phyloP scores from a whole-genome alignment of 2,888 invertebrate species.

The Eueremaeus valkanovi region DNA sequence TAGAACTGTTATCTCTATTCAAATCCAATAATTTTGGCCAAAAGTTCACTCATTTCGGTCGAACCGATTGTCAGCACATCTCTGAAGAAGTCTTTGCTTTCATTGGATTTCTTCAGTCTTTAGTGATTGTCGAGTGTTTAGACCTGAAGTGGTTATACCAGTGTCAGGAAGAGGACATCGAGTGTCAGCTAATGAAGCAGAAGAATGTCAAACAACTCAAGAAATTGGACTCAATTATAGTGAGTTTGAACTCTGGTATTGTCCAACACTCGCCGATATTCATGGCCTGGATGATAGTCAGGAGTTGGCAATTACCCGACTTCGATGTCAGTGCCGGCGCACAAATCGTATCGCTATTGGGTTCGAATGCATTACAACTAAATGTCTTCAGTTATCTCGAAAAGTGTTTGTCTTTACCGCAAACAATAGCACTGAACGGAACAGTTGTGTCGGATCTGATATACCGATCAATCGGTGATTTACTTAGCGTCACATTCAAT shows the following conservation, averaged over 20 bases:
- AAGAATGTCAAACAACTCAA: conserved; percentile 40
- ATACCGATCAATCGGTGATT: conserved; percentile 29
- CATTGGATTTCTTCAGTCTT: conserved; percentile 48
- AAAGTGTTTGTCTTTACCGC: conserved; percentile 47
- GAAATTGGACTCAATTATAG: conserved; percentile 47
- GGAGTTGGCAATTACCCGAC: conserved; percentile 47
- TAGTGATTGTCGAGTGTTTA: conserved; percentile 51
- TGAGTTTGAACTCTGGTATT: conserved; percentile 47
- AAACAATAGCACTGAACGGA: conserved; percentile 22
- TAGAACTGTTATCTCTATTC: conserved; percentile 50
- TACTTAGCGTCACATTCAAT: conserved; percentile 23
- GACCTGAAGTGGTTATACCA: conserved; percentile 50
- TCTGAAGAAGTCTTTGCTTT: conserved; percentile 27
- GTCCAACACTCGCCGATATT: conserved; percentile 51
- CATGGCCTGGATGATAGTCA: conserved; percentile 52
- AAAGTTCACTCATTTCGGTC: background rate
- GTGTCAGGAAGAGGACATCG: conserved; percentile 46
- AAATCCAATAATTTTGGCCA: conserved; percentile 48
- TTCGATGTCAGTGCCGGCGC: conserved; percentile 41
- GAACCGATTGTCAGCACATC: background rate
- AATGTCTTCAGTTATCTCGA: conserved; percentile 50
- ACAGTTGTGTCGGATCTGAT: conserved; percentile 24
- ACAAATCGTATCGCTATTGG: conserved; percentile 49
- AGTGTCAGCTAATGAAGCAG: conserved; percentile 37
- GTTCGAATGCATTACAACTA: conserved; percentile 50